These are phyloP conservation scores for Salminus brasiliensis DNA, from an alignment of 2,113 vertebrate species.

Conservation along the genomic window DNA sequence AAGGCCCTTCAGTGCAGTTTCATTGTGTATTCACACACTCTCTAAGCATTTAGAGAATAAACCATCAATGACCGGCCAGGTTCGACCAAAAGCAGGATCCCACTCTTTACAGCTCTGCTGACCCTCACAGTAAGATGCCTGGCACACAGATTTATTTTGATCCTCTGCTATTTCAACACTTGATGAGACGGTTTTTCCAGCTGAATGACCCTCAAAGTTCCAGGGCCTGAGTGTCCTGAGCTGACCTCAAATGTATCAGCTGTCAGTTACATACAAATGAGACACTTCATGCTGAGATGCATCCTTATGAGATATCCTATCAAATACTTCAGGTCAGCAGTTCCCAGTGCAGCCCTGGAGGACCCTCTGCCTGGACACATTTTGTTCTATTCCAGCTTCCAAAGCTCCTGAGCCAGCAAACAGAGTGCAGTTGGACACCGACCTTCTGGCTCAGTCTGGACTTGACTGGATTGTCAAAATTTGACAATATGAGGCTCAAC, in stretches of 20 bases:
- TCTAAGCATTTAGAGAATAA: neutral
- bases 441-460: neutral
- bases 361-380: neutral
- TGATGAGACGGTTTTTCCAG: neutral
- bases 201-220: neutral
- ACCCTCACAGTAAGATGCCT: neutral
- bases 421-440: neutral
- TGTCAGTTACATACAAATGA: neutral
- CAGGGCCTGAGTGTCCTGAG: neutral
- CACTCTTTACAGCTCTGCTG: neutral
- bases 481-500: neutral
- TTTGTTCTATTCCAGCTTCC: neutral
- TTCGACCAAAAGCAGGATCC: neutral
- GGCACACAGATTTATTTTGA: slow-evolving; percentile 3
- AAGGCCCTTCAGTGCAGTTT: neutral
- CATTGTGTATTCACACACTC: neutral
- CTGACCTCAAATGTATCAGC: neutral
- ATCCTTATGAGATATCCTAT: neutral
- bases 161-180: neutral
- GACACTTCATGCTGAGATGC: neutral
- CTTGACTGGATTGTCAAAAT: neutral
- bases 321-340: neutral
- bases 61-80: neutral
- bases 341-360: neutral
- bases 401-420: neutral